Conservation (phyloP, 2,797 vertebrate genomes). For the Selene dorsalis region DNA sequence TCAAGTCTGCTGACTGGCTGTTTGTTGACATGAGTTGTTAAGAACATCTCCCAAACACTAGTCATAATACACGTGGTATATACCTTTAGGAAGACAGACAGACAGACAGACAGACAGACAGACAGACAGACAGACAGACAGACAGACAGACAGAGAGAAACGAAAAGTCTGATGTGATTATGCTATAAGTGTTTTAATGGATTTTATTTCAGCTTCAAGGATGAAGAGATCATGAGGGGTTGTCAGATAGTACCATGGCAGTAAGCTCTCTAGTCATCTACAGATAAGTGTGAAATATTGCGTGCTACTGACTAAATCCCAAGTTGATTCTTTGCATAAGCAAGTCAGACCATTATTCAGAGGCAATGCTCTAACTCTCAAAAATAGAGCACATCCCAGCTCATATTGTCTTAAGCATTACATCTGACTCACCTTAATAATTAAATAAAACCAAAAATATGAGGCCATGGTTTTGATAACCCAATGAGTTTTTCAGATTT, state of each 20-base stretch:
- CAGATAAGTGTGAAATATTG: slow-evolving; percentile 71
- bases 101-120: background rate
- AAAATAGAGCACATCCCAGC: background rate
- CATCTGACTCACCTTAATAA: background rate
- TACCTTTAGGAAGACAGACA: background rate
- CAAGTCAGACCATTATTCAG: slow-evolving; percentile 14
- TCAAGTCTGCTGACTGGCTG: slow-evolving; percentile 34
- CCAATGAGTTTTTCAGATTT: background rate
- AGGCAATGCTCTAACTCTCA: slow-evolving; percentile 2
- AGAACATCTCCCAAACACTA: slow-evolving; percentile 35
- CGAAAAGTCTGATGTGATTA: background rate
- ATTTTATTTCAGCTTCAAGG: slow-evolving; percentile 12
- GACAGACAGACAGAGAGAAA: background rate
- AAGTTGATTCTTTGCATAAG: slow-evolving; percentile 27
- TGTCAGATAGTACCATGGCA: slow-evolving; percentile 14
- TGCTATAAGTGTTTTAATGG: background rate
- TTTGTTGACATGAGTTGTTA: slow-evolving; percentile 57
- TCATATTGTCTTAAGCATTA: background rate
- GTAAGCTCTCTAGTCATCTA: slow-evolving; percentile 28
- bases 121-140: background rate
- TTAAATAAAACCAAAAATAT: background rate
- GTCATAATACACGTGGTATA: slow-evolving; percentile 8
- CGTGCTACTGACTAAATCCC: slow-evolving; percentile 58
- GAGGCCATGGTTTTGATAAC: background rate
- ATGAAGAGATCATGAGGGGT: slow-evolving; percentile 8